Evolutionary conservation across 2,797 vertebrate species (phyloP).

Genomic region (Lepus townsendii): DNA sequence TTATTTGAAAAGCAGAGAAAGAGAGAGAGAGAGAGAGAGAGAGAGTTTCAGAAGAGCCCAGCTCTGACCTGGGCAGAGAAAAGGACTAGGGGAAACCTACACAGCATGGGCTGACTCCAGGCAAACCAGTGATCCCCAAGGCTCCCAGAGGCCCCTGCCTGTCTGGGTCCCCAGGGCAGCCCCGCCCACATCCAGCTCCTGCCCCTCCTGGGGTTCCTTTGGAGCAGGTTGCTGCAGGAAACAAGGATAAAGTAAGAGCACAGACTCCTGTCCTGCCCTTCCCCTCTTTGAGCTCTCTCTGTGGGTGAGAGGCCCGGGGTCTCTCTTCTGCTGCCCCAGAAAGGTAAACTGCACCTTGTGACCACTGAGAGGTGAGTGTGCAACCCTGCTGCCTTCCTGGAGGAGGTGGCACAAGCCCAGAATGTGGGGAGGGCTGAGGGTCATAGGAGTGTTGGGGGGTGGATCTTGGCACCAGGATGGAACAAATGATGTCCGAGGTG

Average conservation of each 20-base stretch:
- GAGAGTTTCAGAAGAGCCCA: background rate
- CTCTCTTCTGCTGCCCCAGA: background rate
- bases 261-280: fast-evolving
- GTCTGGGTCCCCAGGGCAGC: background rate
- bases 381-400: background rate
- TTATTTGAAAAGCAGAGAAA: too few species aligned
- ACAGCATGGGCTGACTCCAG: background rate
- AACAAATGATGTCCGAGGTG: fast-evolving
- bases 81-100: background rate
- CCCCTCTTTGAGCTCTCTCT: background rate
- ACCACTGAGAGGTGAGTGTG: background rate
- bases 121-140: too few species aligned
- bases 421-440: background rate
- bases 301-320: background rate
- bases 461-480: background rate
- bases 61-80: background rate
- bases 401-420: background rate
- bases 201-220: background rate
- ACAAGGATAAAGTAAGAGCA: background rate
- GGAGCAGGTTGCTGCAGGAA: fast-evolving
- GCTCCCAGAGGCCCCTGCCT: fast-evolving
- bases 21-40: too few species aligned
- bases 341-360: too few species aligned
- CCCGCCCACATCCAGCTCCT: fast-evolving
- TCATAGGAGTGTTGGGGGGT: background rate